Base-by-base conservation (phyloP, 23 tunicate genomes). In the Halocynthia aurantium region DNA sequence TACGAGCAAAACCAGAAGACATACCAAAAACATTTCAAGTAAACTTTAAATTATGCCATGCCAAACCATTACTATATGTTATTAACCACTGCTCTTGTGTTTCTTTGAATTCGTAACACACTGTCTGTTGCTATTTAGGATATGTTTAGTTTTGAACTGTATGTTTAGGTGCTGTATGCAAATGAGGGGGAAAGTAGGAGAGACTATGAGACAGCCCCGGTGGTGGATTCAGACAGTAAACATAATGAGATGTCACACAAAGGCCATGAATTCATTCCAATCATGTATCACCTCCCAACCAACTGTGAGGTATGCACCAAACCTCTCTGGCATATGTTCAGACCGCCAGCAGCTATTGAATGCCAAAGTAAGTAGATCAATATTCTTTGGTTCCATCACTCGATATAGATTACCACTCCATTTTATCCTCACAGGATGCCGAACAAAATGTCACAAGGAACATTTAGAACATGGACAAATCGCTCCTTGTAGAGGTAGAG, bases 11-110 rank as follows among this genome's bases (percentile, higher is more conserved):
- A 61, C 95, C 90, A 8, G 82, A 84, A 71, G 99, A 94, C 31
- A 87, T 94, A 65, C 99, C 99, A 50, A 81, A 77, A 15, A 94
- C 93, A 51, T 94, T 94, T 70, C 99, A 94, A 84, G 93, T 94
- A 40, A 17, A 51, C 61, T 75, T 60, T n/a, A n/a, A 67, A 15
- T 11, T 67, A 50, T 13, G 15, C 21, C 71, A 57, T 57, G 62
- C 12, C 12, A 10, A 10, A 10, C 10, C n/a, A n/a, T n/a, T n/a
- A n/a, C n/a, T n/a, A n/a, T 31, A 31, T 31, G 44, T 31, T 31
- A 31, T 31, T 31, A 31, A 0, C 44, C 44, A 31, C 15, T 58
- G 63, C 63, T 58, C 4, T 58, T 58, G 44, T 31, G 4, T 13
- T 58, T 58, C 15, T 15, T 15, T 13, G 17, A 58, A 58, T 13